These are phyloP conservation scores for Oryzias dopingdopingensis DNA, from an alignment of 2,797 vertebrate species.

Conservation along the genomic window DNA sequence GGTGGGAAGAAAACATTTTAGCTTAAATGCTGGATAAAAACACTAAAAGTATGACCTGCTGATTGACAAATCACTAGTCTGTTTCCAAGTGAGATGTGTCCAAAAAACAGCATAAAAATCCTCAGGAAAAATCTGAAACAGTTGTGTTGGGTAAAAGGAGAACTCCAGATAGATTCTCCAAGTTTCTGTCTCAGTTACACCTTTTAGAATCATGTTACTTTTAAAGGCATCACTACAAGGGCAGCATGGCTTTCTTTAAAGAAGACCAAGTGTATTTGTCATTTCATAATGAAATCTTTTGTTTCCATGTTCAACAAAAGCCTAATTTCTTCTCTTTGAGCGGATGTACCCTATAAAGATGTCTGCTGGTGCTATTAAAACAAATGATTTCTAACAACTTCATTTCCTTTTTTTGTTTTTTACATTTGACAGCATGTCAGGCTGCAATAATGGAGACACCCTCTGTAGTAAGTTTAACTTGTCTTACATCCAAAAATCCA, in stretches of 20 bases:
- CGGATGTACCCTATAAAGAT: no score
- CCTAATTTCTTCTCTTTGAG: neutral
- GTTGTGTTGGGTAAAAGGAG: neutral
- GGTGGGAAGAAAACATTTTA: neutral
- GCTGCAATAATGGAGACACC: conserved; percentile 63
- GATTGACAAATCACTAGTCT: no score
- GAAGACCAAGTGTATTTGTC: neutral
- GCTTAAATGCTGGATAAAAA: conserved; percentile 2
- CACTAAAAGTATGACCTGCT: neutral
- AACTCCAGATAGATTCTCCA: conserved; percentile 9
- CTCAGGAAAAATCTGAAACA: no score
- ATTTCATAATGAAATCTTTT: neutral
- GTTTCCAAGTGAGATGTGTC: no score
- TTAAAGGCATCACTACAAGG: conserved; percentile 10
- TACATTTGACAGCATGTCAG: conserved; percentile 68
- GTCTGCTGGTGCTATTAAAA: no score
- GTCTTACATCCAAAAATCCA: no score
- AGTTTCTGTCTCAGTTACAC: conserved; percentile 48
- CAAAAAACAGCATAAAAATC: no score
- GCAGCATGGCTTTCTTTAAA: neutral
- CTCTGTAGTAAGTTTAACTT: conserved; percentile 70
- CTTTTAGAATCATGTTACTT: conserved; percentile 52
- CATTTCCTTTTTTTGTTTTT: neutral
- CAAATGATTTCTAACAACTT: neutral
- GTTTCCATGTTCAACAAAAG: neutral